phyloP scores from a whole-genome alignment of 1,140 invertebrate species.

The Ganaspis sp. region DNA sequence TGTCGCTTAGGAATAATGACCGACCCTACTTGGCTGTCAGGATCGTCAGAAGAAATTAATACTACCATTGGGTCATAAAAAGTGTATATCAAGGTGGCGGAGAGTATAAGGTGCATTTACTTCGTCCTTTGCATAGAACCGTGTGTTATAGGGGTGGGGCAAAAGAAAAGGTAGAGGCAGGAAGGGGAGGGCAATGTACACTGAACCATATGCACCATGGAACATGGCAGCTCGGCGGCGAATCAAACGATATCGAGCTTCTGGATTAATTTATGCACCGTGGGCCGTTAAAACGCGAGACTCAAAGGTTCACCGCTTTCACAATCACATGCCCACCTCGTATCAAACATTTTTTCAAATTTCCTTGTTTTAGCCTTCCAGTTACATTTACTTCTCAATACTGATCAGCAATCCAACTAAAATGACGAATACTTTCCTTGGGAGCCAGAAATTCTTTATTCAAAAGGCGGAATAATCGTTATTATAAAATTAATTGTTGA shows the following conservation, averaged over 20 bases:
- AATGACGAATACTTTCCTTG: no score
- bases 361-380: no score
- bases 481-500: no score
- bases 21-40: slow-evolving; percentile 55
- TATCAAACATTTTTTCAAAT: not conserved
- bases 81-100: slow-evolving; percentile 63
- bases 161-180: slow-evolving; percentile 38
- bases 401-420: no score
- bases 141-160: slow-evolving; percentile 45
- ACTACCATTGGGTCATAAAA: slow-evolving; percentile 68
- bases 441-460: no score
- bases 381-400: not conserved
- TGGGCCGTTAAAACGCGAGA: slow-evolving; percentile 75
- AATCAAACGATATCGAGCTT: slow-evolving; percentile 76
- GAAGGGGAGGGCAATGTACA: slow-evolving; percentile 36
- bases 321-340: slow-evolving; percentile 68
- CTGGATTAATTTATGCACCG: slow-evolving; percentile 76
- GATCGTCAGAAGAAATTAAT: slow-evolving; percentile 69
- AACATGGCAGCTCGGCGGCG: slow-evolving; percentile 65
- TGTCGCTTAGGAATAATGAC: slow-evolving; percentile 46
- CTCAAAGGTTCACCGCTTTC: slow-evolving; percentile 71
- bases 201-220: slow-evolving; percentile 49
- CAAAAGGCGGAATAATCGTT: no score
- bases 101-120: slow-evolving; percentile 36
- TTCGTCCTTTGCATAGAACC: slow-evolving; percentile 43